Percentiles rank a stretch among this genome's conserved stretches.
These are phyloP conservation scores for Elephantulus edwardii DNA, from an alignment of 2,113 vertebrate species.

Conservation along the genomic window DNA sequence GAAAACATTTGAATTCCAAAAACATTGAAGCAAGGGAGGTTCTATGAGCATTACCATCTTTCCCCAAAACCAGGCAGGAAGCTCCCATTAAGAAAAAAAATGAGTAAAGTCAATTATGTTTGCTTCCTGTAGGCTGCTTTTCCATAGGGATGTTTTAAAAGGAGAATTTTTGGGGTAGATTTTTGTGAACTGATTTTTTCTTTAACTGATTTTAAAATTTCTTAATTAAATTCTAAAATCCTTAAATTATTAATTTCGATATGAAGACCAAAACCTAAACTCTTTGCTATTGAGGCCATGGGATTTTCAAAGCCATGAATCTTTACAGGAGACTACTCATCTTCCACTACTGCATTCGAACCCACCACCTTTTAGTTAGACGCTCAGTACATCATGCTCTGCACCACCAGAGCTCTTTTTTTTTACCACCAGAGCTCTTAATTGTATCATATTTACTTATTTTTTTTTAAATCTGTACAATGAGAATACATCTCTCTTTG, in stretches of 20 bases:
- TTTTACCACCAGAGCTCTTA: too few species aligned
- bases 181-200: background rate
- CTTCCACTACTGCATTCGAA: too few species aligned
- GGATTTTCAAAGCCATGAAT: too few species aligned
- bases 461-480: background rate
- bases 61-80: background rate
- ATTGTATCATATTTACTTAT: background rate
- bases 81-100: background rate
- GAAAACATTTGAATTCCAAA: slow-evolving; percentile 22
- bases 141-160: background rate
- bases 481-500: background rate
- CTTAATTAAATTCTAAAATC: background rate
- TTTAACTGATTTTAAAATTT: background rate
- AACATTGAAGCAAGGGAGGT: background rate
- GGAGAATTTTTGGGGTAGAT: background rate
- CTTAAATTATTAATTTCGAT: background rate
- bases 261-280: too few species aligned
- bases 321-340: too few species aligned
- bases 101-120: background rate
- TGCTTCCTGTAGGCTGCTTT: background rate
- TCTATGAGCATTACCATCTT: background rate
- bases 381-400: too few species aligned
- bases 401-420: too few species aligned
- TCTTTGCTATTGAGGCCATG: too few species aligned
- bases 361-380: too few species aligned